phyloP scores from a whole-genome alignment of 2,888 invertebrate genomes.

The Nomada flava region DNA sequence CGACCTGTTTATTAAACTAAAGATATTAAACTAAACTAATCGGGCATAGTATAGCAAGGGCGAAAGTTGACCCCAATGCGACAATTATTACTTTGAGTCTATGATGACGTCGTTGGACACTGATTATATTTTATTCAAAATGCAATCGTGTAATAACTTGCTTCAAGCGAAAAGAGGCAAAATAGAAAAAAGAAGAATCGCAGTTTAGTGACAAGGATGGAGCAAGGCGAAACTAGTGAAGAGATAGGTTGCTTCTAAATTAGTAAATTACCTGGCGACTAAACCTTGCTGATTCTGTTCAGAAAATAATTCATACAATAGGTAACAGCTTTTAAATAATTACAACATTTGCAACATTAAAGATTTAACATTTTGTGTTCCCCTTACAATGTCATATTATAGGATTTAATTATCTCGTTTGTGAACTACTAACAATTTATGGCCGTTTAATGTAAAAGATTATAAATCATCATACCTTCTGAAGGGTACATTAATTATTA shows the following conservation, averaged over 20 bases:
- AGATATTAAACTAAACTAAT: background rate
- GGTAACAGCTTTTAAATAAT: conserved; percentile 39
- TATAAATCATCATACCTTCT: no score
- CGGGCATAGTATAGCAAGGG: conserved; percentile 36
- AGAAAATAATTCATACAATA: conserved; percentile 28
- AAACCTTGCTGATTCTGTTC: background rate
- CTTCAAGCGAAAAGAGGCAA: conserved; percentile 65
- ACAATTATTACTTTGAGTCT: conserved; percentile 81
- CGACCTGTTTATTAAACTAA: background rate
- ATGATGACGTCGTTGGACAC: no score
- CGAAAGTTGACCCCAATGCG: conserved; percentile 75
- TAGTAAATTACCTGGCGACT: conserved; percentile 77
- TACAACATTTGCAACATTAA: background rate
- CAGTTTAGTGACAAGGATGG: conserved; percentile 14
- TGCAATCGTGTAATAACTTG: conserved; percentile 83
- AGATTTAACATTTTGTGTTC: no score
- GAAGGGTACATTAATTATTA: background rate
- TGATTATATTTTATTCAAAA: conserved; percentile 83
- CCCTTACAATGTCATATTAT: background rate
- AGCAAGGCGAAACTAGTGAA: conserved; percentile 21
- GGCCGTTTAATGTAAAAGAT: no score
- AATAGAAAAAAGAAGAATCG: conserved; percentile 16
- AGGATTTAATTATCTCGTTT: no score
- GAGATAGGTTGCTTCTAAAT: conserved; percentile 74
- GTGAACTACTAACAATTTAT: no score